Percentiles rank a stretch among this genome's conserved stretches.
phyloP scores from a whole-genome alignment of 2,888 invertebrate species.

The Aethes cnicana region DNA sequence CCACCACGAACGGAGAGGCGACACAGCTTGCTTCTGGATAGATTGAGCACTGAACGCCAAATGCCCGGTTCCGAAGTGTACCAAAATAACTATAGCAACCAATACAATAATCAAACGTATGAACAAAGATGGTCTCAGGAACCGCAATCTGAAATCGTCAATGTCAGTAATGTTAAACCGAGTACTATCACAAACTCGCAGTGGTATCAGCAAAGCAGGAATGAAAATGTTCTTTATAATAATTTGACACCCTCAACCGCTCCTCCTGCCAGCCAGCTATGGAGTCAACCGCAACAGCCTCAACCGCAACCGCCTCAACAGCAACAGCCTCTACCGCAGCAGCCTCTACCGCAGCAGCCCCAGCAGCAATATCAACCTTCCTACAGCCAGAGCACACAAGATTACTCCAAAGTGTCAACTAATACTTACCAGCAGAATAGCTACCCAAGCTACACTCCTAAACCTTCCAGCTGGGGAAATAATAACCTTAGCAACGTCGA shows the following conservation, averaged over 20 bases:
- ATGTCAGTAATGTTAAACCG: slow-evolving; percentile 72
- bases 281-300: slow-evolving; percentile 41
- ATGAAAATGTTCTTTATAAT: slow-evolving; percentile 58
- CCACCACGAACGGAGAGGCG: slow-evolving; percentile 61
- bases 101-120: slow-evolving; percentile 52
- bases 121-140: slow-evolving; percentile 66
- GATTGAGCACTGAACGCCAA: slow-evolving; percentile 72
- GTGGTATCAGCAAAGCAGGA: slow-evolving; percentile 69
- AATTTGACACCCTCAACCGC: slow-evolving; percentile 49
- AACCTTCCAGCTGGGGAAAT: slow-evolving; percentile 58
- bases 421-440: slow-evolving; percentile 46
- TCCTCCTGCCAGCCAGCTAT: slow-evolving; percentile 46
- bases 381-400: slow-evolving; percentile 54
- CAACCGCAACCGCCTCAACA: slow-evolving; percentile 34
- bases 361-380: slow-evolving; percentile 45
- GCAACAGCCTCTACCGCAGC: slow-evolving; percentile 41
- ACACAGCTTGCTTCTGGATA: slow-evolving; percentile 69
- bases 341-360: slow-evolving; percentile 34
- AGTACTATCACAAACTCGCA: slow-evolving; percentile 72
- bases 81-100: slow-evolving; percentile 52
- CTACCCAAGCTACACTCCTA: slow-evolving; percentile 57
- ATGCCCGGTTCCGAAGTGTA: slow-evolving; percentile 62
- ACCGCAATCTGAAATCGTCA: slow-evolving; percentile 71
- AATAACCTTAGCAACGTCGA: slow-evolving; percentile 43
- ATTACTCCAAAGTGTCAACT: slow-evolving; percentile 47